Conservation (phyloP, 2,888 invertebrate species). For the Diloba caeruleocephala region DNA sequence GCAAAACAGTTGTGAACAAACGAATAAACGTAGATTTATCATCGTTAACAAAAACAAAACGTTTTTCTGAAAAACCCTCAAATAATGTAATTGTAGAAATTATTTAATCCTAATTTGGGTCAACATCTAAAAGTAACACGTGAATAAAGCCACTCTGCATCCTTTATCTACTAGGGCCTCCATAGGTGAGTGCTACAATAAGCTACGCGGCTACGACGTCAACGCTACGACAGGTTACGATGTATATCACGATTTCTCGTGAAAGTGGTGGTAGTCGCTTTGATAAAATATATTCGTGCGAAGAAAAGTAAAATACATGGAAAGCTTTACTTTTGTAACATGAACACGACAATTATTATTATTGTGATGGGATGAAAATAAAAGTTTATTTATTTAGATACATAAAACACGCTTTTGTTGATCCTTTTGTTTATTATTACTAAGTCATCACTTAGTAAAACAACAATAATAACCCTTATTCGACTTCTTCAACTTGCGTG, state of each 20-base stretch:
- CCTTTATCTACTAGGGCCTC: slow-evolving; percentile 21
- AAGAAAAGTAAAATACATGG: slow-evolving; percentile 4
- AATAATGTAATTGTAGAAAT: slow-evolving; percentile 2
- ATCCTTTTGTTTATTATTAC: too few relatives aligned
- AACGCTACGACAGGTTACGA: slow-evolving; percentile 46
- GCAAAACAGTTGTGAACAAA: slow-evolving; percentile 40
- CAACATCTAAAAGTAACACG: slow-evolving; percentile 5
- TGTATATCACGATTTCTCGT: slow-evolving; percentile 31
- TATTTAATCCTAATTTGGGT: slow-evolving; percentile 17
- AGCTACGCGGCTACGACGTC: slow-evolving; percentile 56
- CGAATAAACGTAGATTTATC: slow-evolving; percentile 4
- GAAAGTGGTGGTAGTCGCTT: slow-evolving; percentile 23
- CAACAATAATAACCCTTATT: too few relatives aligned
- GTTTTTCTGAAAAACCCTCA: background rate
- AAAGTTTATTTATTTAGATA: background rate
- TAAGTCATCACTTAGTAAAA: too few relatives aligned
- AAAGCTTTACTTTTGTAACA: too few relatives aligned
- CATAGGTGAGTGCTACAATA: slow-evolving; percentile 51
- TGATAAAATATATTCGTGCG: slow-evolving; percentile 13
- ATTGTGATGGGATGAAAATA: too few relatives aligned
- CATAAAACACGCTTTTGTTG: background rate
- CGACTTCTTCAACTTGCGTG: too few relatives aligned
- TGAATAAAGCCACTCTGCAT: slow-evolving; percentile 15
- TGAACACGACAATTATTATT: too few relatives aligned
- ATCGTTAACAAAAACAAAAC: slow-evolving; percentile 14